A percentile compares a stretch with the other conserved stretches of the same genome.
Conservation (phyloP, 2,113 vertebrate species). For the Malaclemys terrapin region DNA sequence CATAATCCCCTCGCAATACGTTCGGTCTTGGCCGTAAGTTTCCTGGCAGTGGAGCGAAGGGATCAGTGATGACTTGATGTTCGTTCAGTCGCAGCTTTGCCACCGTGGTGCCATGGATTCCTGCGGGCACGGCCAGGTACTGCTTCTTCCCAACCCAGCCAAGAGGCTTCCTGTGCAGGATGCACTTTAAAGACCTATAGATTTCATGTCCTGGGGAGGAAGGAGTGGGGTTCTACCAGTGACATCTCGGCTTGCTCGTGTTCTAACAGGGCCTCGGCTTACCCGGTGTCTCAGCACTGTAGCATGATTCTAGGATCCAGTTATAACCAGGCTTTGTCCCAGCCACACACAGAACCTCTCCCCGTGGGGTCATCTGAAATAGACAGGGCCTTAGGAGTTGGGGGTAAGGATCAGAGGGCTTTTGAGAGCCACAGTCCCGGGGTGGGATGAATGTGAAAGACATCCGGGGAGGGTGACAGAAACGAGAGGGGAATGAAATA, state of each 20-base stretch:
- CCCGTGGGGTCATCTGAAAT: neutral
- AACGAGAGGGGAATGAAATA: neutral
- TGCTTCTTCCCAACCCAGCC: neutral
- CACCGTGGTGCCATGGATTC: no score
- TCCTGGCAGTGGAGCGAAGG: accelerated
- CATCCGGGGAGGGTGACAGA: neutral
- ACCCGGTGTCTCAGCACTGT: neutral
- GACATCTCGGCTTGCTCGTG: neutral
- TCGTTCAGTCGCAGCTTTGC: neutral
- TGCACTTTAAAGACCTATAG: neutral
- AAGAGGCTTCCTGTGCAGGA: neutral
- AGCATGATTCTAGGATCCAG: neutral
- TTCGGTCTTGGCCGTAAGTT: neutral
- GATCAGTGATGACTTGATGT: neutral
- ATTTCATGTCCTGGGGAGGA: neutral
- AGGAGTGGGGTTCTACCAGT: neutral
- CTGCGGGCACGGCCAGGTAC: neutral
- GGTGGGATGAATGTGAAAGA: neutral
- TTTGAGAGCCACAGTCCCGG: neutral
- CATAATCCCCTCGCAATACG: neutral
- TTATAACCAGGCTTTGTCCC: neutral
- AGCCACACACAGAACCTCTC: neutral
- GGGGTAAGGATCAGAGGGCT: neutral
- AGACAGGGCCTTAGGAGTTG: neutral
- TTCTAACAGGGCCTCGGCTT: neutral